These are phyloP conservation scores for Sycobia sp. DNA, from an alignment of 1,140 invertebrate species.

Conservation along the genomic window DNA sequence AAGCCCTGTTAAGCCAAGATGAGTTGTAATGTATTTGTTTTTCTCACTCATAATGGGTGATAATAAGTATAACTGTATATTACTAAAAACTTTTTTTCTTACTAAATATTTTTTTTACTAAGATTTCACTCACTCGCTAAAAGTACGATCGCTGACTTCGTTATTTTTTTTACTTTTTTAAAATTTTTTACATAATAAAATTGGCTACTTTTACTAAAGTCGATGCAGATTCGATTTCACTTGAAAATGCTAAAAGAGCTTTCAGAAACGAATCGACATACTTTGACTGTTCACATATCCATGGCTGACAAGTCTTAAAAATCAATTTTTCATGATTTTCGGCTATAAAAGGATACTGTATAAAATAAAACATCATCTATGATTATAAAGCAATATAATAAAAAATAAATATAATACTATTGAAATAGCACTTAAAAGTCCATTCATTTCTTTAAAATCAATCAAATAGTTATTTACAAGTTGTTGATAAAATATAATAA, in stretches of 20 bases:
- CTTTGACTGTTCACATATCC: conserved; percentile 11
- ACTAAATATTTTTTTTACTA: neutral
- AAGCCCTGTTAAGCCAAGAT: neutral
- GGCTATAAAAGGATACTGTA: neutral
- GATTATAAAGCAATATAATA: too few relatives aligned
- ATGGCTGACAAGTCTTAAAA: conserved; percentile 14
- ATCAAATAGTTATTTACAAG: neutral
- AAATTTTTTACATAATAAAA: neutral
- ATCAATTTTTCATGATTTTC: conserved; percentile 20
- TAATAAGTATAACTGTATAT: conserved; percentile 11
- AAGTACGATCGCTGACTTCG: neutral
- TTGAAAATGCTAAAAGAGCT: neutral
- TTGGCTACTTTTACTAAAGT: conserved; percentile 1
- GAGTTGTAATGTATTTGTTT: conserved; percentile 2
- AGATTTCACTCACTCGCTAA: neutral
- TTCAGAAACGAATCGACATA: neutral
- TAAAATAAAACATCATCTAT: too few relatives aligned
- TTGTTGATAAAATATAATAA: neutral
- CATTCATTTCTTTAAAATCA: neutral
- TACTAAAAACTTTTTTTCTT: conserved; percentile 22
- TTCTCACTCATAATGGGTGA: conserved; percentile 17
- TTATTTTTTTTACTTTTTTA: neutral
- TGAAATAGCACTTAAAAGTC: neutral
- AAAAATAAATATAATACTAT: neutral
- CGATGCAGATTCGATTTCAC: neutral